Conservation (phyloP, 1,140 invertebrate genomes). For the Drosophila setifemur region DNA sequence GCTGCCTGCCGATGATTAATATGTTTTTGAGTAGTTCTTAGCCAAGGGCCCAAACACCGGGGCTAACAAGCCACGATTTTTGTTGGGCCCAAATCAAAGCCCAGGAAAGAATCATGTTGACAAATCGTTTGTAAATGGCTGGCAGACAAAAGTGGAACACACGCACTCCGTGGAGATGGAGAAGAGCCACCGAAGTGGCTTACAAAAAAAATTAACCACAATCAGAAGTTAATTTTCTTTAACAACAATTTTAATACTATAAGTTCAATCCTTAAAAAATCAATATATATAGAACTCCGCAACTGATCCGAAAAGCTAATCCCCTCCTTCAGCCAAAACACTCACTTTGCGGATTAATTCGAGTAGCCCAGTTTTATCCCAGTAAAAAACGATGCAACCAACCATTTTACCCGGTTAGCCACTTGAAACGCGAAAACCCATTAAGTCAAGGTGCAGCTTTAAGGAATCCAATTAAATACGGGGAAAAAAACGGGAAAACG, state of each 20-base stretch:
- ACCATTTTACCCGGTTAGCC: neutral
- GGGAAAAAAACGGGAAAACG: neutral
- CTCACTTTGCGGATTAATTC: constrained; percentile 14
- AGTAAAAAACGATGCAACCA: too few species aligned
- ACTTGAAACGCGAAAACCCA: constrained; percentile 35
- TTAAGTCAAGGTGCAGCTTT: constrained; percentile 71
- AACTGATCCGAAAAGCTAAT: too few species aligned
- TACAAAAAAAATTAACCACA: too few species aligned
- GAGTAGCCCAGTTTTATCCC: constrained; percentile 18
- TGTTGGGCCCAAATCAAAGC: constrained; percentile 5
- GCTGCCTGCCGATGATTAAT: constrained; percentile 72
- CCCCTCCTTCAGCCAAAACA: too few species aligned
- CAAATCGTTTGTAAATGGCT: constrained; percentile 76
- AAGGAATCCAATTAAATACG: constrained; percentile 80
- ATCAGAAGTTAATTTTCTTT: too few species aligned
- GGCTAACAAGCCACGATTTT: constrained; percentile 50
- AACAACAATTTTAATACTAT: too few species aligned
- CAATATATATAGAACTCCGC: too few species aligned
- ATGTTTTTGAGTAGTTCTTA: constrained; percentile 77
- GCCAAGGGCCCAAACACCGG: constrained; percentile 62
- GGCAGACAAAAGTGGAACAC: constrained; percentile 77
- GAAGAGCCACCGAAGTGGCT: too few species aligned
- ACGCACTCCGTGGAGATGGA: constrained; percentile 56
- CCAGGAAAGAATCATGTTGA: constrained; percentile 43
- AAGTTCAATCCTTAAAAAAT: too few species aligned